Conservation (phyloP, 2,113 vertebrate species). For the Chrysochloris asiatica region DNA sequence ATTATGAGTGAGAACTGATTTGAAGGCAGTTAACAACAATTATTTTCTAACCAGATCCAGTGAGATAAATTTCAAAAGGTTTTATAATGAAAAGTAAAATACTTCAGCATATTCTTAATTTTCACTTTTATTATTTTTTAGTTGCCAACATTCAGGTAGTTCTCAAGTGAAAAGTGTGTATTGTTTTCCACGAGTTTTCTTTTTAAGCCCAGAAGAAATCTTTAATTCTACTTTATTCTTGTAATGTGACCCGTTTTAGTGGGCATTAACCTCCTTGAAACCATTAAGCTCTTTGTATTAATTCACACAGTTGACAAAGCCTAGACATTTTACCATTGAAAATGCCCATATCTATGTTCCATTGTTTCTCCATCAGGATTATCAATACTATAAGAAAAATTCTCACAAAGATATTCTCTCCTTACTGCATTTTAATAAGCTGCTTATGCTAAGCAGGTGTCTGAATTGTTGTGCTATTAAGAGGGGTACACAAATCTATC, state of each 20-base stretch:
- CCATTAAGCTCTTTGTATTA: conserved; percentile 33
- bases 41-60: neutral
- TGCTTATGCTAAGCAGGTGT: conserved; percentile 65
- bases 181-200: conserved; percentile 27
- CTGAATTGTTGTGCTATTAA: conserved; percentile 47
- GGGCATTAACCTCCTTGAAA: conserved; percentile 52
- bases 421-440: conserved; percentile 68
- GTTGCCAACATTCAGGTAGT: neutral
- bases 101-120: neutral
- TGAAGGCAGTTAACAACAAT: too few species aligned
- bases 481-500: neutral
- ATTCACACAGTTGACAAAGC: conserved; percentile 36
- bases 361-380: conserved; percentile 73
- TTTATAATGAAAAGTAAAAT: neutral
- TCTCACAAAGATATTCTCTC: conserved; percentile 48
- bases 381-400: conserved; percentile 66
- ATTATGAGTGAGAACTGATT: too few species aligned
- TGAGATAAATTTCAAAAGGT: neutral
- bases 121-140: neutral
- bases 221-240: conserved; percentile 10
- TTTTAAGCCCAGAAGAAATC: neutral
- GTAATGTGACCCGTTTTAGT: conserved; percentile 26
- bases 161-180: neutral
- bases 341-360: conserved; percentile 36
- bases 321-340: conserved; percentile 8